Evolutionary conservation across 2,888 invertebrate genomes (phyloP).

Genomic region (Acanthacorydalis orientalis): DNA sequence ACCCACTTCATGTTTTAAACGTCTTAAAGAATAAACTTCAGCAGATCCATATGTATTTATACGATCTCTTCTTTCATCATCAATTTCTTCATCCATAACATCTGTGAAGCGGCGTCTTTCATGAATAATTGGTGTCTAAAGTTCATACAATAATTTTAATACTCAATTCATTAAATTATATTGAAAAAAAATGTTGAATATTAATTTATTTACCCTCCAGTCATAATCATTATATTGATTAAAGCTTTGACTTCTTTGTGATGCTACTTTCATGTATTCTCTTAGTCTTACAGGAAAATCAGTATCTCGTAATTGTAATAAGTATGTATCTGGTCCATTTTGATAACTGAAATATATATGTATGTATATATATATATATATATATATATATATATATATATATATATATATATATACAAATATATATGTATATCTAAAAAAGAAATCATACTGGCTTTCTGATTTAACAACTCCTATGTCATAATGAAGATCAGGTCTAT

Average conservation of each 20-base stretch:
- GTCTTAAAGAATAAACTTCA: constrained; percentile 50
- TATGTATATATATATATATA: not conserved
- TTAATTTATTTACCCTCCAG: constrained; percentile 44
- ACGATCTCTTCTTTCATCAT: constrained; percentile 69
- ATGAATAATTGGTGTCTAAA: constrained; percentile 67
- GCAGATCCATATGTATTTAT: constrained; percentile 59
- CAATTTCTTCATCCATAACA: constrained; percentile 90
- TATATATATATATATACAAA: not conserved
- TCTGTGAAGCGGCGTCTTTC: constrained; percentile 85
- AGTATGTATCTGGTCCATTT: constrained; percentile 91
- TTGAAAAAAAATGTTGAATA: not conserved
- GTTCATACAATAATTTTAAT: constrained; percentile 3
- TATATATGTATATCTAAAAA: not conserved
- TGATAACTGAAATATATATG: constrained; percentile 59
- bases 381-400: not conserved
- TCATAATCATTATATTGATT: constrained; percentile 55
- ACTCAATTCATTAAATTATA: not conserved
- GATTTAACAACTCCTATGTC: constrained; percentile 65
- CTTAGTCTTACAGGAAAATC: constrained; percentile 86
- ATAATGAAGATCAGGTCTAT: constrained; percentile 67
- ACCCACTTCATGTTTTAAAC: constrained; percentile 65
- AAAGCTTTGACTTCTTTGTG: constrained; percentile 55
- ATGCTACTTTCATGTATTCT: constrained; percentile 89
- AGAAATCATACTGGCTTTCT: constrained; percentile 64
- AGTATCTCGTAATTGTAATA: constrained; percentile 83